These are phyloP conservation scores for Cephalotes varians DNA, from an alignment of 2,888 invertebrate species.

Conservation along the genomic window DNA sequence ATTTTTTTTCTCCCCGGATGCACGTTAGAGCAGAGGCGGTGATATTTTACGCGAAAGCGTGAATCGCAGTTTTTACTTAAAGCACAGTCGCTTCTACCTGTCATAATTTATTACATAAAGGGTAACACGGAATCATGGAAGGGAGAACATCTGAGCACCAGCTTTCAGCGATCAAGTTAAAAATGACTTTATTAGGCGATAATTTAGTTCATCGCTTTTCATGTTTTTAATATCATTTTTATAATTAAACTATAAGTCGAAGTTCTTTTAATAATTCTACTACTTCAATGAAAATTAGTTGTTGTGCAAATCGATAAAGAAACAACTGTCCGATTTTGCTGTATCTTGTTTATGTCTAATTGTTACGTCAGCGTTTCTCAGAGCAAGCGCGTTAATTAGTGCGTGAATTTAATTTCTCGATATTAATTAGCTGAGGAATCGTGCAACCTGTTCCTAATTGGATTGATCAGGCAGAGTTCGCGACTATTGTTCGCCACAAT, in stretches of 20 bases:
- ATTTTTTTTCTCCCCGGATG: constrained; percentile 66
- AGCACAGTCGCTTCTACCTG: neutral
- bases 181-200: neutral
- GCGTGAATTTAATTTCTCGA: neutral
- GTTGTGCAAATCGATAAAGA: neutral
- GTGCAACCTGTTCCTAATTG: constrained; percentile 36
- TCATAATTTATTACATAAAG: constrained; percentile 13
- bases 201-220: neutral
- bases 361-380: neutral
- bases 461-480: constrained; percentile 35
- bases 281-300: neutral
- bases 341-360: neutral
- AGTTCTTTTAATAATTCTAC: neutral
- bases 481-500: constrained; percentile 40
- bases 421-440: constrained; percentile 31
- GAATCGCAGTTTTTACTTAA: constrained; percentile 23
- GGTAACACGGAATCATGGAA: neutral
- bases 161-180: neutral
- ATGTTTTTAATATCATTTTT: neutral
- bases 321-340: neutral
- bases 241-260: neutral
- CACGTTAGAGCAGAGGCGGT: constrained; percentile 34
- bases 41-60: constrained; percentile 52
- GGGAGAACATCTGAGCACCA: neutral
- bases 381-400: neutral